Percentiles rank a stretch among this genome's conserved stretches.
Evolutionary conservation across 1,140 invertebrate species (phyloP).

Genomic region (Subanguina moxae): DNA sequence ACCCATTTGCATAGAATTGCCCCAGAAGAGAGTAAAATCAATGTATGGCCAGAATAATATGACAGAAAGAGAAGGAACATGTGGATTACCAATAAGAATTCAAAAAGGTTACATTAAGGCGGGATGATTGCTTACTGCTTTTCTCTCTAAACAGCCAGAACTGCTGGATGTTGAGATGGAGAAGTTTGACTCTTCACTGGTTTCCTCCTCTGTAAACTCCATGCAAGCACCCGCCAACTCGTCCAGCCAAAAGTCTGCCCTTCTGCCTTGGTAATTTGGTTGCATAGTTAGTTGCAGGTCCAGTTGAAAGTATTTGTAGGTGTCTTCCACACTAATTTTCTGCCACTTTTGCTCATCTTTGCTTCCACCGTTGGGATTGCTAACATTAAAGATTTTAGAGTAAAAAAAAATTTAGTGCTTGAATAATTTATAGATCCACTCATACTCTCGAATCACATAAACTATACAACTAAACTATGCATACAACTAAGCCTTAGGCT

Average conservation of each 20-base stretch:
- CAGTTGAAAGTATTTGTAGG: slow-evolving; percentile 30
- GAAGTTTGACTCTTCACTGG: neutral
- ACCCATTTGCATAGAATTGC: too few species aligned
- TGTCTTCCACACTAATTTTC: slow-evolving; percentile 21
- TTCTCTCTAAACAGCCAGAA: too few species aligned
- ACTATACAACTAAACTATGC: slow-evolving; percentile 14
- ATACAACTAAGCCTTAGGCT: too few species aligned
- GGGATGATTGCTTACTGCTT: too few species aligned
- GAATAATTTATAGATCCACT: slow-evolving; percentile 29
- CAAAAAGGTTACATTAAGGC: too few species aligned
- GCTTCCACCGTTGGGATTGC: slow-evolving; percentile 12
- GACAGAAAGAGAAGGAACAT: too few species aligned
- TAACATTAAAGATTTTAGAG: too few species aligned
- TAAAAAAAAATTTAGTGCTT: neutral
- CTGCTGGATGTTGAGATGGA: too few species aligned
- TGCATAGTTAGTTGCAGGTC: slow-evolving; percentile 22
- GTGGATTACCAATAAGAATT: too few species aligned
- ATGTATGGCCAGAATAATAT: too few species aligned
- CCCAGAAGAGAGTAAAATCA: too few species aligned
- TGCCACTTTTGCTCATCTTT: slow-evolving; percentile 18
- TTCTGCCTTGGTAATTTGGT: slow-evolving; percentile 30
- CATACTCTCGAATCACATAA: too few species aligned
- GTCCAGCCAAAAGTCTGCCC: slow-evolving; percentile 8
- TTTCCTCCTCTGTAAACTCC: slow-evolving; percentile 1
- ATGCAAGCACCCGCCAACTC: neutral